Evolutionary conservation across 2,113 vertebrate genomes (phyloP), one percentile per base, ranked within the genome.

Genomic region (Panurus biarmicus): DNA sequence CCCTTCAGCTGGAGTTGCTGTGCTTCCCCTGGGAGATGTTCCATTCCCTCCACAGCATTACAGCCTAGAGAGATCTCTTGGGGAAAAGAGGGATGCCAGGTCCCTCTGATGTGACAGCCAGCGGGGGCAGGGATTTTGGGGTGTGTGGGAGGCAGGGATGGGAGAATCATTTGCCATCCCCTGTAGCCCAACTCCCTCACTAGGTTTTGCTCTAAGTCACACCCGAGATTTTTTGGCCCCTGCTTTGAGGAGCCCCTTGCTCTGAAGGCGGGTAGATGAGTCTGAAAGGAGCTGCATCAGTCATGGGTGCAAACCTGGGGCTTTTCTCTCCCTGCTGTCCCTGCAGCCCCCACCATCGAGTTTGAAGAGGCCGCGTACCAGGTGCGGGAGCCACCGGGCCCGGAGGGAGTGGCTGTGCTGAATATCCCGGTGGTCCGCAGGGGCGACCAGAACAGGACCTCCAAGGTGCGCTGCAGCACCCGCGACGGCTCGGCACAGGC

Each of bases 401-500:
- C 98, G 0, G 99, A 99, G 25, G 98, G 98, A 2, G 79, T 98
- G 2, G 98, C 99, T 11, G 96, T 98, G 57, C 93, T 99, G 11
- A 98, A 96, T 74, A 94, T 99, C 89, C 99, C 98, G 84, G 99
- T 99, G 60, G 96, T 98, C 36, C 98, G 99, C 13, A 97, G 95
- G 57, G 99, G 99, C 12, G 99, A 99, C 92, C 98, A 98, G 77
- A 99, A 99, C 87, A 98, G 99, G 60, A 99, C 99, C 14, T 99
- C 99, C 31, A 99, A 97, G 95, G 98, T 99, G 85, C 99, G 99
- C 96, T 99, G 99, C 71, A 99, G 99, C 97, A 99, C 99, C 5
- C 98, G 99, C 2, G 99, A 99, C 2, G 99, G 99, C 51, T 99
- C 99, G 1, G 99, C 99, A 28, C 99, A 99, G 96, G 99, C 99